phyloP scores from a whole-genome alignment of 2,113 vertebrate species.

The Tenrec ecaudatus region DNA sequence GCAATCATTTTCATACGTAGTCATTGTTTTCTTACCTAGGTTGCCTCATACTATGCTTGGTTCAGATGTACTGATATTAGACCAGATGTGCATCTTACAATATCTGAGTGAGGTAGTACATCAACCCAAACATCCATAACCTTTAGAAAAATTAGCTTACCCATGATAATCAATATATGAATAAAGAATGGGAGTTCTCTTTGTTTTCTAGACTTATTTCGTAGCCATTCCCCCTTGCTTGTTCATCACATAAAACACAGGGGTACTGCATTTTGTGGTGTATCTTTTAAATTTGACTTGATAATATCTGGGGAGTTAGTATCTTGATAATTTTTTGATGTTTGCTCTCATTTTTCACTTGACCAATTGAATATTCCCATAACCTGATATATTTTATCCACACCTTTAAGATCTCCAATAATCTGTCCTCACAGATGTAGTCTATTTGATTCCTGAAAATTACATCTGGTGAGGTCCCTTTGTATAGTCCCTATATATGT shows the following conservation, averaged over 20 bases:
- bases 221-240: background rate
- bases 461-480: too few relatives aligned
- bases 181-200: background rate
- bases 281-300: constrained; percentile 31
- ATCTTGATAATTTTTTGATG: background rate
- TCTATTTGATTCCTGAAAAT: too few relatives aligned
- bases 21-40: background rate
- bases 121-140: background rate
- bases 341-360: background rate
- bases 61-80: background rate
- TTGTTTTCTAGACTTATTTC: background rate
- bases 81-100: background rate
- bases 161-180: background rate
- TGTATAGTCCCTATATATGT: too few relatives aligned
- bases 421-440: background rate
- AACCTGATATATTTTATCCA: constrained; percentile 4
- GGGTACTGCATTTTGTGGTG: background rate
- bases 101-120: background rate
- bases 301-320: constrained; percentile 4
- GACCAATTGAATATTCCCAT: background rate
- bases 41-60: background rate
- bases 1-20: background rate
- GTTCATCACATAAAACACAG: background rate
- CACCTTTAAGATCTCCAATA: background rate
- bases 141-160: background rate